A percentile compares a stretch with the other conserved stretches of the same genome.
Evolutionary conservation across 2,888 invertebrate species (phyloP).

Genomic region (Stegophylla sp.): DNA sequence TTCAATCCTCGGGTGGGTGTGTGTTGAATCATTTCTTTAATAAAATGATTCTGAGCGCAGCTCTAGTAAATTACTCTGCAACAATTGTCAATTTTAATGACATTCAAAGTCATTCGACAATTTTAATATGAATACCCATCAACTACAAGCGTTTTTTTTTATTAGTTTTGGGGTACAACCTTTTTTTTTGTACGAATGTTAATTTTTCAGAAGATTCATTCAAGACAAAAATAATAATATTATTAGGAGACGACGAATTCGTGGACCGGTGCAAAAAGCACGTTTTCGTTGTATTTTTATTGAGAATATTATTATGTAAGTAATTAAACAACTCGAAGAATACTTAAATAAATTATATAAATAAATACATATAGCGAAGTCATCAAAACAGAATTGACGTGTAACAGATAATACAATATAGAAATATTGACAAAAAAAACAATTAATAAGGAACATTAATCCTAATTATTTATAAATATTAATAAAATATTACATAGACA

Average conservation of each 20-base stretch:
- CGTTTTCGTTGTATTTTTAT: constrained; percentile 1
- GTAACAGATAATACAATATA: constrained; percentile 20
- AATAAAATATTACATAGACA: background rate
- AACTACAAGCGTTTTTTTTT: no score
- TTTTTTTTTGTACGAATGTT: no score
- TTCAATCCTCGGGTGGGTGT: no score
- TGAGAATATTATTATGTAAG: background rate
- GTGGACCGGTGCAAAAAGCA: background rate
- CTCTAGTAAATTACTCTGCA: no score
- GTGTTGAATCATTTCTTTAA: no score
- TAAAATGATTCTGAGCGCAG: no score
- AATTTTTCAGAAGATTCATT: no score
- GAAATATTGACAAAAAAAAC: constrained; percentile 7
- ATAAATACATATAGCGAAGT: constrained; percentile 21
- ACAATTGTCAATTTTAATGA: no score
- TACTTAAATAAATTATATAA: constrained; percentile 16
- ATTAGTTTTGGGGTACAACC: no score
- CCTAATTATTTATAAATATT: constrained; percentile 26
- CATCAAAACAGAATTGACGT: constrained; percentile 5
- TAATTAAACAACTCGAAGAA: constrained; percentile 25
- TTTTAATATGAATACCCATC: no score
- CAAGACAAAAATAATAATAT: no score
- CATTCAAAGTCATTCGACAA: no score
- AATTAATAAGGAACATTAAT: constrained; percentile 47
- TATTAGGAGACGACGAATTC: background rate